These are phyloP conservation scores for Tetramorium alpestre DNA, from an alignment of 1,140 invertebrate genomes.

Conservation along the genomic window DNA sequence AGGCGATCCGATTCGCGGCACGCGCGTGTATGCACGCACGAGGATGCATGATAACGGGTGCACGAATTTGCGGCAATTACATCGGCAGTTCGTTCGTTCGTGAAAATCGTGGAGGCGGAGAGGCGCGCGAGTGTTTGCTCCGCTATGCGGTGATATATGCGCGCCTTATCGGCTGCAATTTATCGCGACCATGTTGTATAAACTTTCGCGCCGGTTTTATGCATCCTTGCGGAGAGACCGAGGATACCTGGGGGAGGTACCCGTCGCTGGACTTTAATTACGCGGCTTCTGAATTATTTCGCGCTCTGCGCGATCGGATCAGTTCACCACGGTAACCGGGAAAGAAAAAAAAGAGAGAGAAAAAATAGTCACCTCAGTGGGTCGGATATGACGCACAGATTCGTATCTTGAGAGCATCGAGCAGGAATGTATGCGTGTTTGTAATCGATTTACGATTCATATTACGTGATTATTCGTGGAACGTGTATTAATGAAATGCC, in stretches of 20 bases:
- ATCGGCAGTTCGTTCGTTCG: neutral
- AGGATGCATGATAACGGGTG: neutral
- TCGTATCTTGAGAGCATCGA: slow-evolving; percentile 10
- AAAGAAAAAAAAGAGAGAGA: neutral
- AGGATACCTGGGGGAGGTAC: neutral
- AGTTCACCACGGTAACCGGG: neutral
- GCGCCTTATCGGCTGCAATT: slow-evolving; percentile 42
- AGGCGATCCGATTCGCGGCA: neutral
- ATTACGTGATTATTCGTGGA: neutral
- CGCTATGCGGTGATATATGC: slow-evolving; percentile 12
- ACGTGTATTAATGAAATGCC: neutral
- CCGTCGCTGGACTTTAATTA: neutral
- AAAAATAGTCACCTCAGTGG: neutral
- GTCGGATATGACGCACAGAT: neutral
- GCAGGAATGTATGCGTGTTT: neutral
- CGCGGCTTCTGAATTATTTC: slow-evolving; percentile 1
- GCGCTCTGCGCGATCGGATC: neutral
- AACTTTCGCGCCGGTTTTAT: slow-evolving; percentile 28
- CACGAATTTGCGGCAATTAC: neutral
- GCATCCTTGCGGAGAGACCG: neutral
- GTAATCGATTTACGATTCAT: neutral
- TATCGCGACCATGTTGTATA: slow-evolving; percentile 32
- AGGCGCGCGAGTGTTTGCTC: neutral
- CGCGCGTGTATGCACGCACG: neutral
- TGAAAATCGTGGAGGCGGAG: slow-evolving; percentile 11